These are phyloP conservation scores for Centroberyx gerrardi DNA, from an alignment of 2,797 vertebrate genomes.

Conservation along the genomic window DNA sequence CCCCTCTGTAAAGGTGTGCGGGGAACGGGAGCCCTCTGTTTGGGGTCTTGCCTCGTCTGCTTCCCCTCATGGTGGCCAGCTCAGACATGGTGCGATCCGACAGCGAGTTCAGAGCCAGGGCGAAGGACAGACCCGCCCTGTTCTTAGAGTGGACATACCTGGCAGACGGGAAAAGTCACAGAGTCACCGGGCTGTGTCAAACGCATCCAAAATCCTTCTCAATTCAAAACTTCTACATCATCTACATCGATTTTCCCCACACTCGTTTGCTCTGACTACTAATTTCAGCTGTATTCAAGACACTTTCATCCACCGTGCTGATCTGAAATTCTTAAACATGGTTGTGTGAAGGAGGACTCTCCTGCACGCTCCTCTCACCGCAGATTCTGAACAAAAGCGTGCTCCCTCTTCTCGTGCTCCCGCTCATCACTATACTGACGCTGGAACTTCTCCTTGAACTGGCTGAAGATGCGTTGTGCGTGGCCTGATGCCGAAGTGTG, in stretches of 20 bases:
- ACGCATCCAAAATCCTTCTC: too few relatives aligned
- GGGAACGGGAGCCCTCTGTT: constrained; percentile 85
- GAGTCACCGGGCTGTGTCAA: background rate
- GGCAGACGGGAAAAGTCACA: background rate
- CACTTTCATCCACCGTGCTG: background rate
- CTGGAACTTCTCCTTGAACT: constrained; percentile 82
- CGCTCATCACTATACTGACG: constrained; percentile 68
- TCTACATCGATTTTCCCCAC: too few relatives aligned
- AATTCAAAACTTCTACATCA: too few relatives aligned
- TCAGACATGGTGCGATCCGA: constrained; percentile 84
- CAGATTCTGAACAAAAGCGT: constrained; percentile 88
- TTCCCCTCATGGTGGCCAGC: constrained; percentile 82
- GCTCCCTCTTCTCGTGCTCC: constrained; percentile 87
- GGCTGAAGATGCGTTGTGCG: constrained; percentile 79
- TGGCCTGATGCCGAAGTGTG: constrained; percentile 80
- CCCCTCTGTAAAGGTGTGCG: constrained; percentile 48
- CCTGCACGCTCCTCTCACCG: constrained; percentile 72
- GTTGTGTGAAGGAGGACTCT: too few relatives aligned
- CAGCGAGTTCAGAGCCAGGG: constrained; percentile 86
- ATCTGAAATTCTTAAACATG: too few relatives aligned
- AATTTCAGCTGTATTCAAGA: background rate
- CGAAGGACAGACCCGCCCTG: constrained; percentile 83
- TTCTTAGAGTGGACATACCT: constrained; percentile 89
- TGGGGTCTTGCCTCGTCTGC: constrained; percentile 61
- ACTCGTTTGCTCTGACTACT: background rate